Conservation (phyloP, 2,113 vertebrate species). For the Chrysemys picta region DNA sequence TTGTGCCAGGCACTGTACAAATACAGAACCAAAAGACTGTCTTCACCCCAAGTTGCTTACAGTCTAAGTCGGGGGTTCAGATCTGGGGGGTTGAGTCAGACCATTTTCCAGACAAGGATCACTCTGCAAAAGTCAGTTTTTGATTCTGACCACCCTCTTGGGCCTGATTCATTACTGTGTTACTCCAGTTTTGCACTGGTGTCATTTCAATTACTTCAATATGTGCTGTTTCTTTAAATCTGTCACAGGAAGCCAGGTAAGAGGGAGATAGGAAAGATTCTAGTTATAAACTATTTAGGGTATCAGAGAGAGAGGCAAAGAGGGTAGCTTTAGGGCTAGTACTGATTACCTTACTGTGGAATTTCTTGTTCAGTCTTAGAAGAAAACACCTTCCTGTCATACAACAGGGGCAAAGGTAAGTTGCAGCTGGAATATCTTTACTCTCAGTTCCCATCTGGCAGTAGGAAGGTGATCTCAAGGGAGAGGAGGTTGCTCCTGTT, state of each 20-base stretch:
- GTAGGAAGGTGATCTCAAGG: not conserved
- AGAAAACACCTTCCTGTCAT: not conserved
- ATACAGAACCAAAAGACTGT: not conserved
- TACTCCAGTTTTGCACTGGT: not conserved
- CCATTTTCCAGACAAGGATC: not conserved
- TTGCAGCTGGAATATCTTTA: not conserved
- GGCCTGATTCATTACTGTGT: not conserved
- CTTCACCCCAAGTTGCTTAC: not conserved
- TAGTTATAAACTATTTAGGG: not conserved
- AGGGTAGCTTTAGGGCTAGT: not conserved
- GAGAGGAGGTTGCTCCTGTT: not conserved
- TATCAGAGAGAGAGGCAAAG: not conserved
- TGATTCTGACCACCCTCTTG: not conserved
- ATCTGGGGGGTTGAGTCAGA: not conserved
- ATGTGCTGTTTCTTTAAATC: not conserved
- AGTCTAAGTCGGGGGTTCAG: rapidly evolving
- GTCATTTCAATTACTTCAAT: not conserved
- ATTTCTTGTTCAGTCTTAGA: not conserved
- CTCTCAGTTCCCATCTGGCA: not conserved
- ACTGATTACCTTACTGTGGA: not conserved
- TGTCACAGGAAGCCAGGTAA: not conserved
- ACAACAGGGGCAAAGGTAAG: not conserved
- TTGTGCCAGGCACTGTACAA: not conserved
- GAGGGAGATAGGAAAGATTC: not conserved
- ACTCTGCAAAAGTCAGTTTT: not conserved